These are phyloP conservation scores for Ditylenchus dipsaci DNA, from an alignment of 1,140 invertebrate genomes.

Conservation along the genomic window DNA sequence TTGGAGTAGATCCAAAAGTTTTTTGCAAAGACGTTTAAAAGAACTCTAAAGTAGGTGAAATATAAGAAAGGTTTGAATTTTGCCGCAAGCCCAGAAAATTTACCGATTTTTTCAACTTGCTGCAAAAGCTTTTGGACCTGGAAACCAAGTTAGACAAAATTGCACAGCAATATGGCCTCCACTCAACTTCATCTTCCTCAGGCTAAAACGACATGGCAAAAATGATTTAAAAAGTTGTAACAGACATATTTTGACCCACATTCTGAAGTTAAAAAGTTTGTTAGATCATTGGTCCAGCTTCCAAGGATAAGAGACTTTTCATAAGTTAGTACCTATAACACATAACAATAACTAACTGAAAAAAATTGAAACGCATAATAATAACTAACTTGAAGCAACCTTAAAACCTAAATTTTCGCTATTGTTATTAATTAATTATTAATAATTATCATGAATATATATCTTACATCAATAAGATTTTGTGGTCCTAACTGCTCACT, in stretches of 20 bases:
- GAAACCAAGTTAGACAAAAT: slow-evolving; percentile 37
- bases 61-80: no score
- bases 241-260: slow-evolving; percentile 17
- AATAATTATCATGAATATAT: no score
- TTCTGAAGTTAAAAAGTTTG: slow-evolving; percentile 32
- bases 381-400: background rate
- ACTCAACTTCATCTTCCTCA: slow-evolving; percentile 20
- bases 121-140: slow-evolving; percentile 35
- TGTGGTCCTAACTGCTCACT: slow-evolving; percentile 35
- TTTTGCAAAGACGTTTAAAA: slow-evolving; percentile 29
- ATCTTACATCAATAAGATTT: slow-evolving; percentile 14
- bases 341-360: background rate
- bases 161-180: slow-evolving; percentile 42
- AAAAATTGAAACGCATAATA: background rate
- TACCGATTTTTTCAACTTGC: slow-evolving; percentile 20
- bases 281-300: slow-evolving; percentile 31
- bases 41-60: slow-evolving; percentile 31
- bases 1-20: slow-evolving; percentile 32
- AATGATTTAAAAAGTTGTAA: no score
- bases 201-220: slow-evolving; percentile 21
- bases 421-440: no score
- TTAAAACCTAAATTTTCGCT: no score
- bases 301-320: slow-evolving; percentile 26
- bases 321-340: slow-evolving; percentile 38
- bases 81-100: no score